Evolutionary conservation across 2,113 vertebrate species (phyloP).

Genomic region (Dissostichus mawsoni): DNA sequence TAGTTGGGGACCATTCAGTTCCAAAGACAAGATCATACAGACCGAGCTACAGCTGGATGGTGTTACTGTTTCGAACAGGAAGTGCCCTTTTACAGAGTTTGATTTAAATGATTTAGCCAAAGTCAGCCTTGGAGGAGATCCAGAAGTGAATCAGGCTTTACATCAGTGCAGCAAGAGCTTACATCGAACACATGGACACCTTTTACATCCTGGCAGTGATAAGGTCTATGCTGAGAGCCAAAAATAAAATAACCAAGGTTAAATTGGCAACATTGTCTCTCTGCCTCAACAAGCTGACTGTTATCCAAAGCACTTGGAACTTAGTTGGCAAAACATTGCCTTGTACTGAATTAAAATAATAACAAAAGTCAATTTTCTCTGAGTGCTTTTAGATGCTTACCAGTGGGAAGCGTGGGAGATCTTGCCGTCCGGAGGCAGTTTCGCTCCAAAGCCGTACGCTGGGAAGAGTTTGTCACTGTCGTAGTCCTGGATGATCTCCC

Average conservation of each 20-base stretch:
- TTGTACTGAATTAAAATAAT: slow-evolving; percentile 1
- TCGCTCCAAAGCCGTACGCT: slow-evolving; percentile 93
- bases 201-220: slow-evolving; percentile 13
- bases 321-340: background rate
- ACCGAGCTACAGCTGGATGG: too few species aligned
- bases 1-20: too few species aligned
- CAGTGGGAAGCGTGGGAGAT: slow-evolving; percentile 95
- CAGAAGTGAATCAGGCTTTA: background rate
- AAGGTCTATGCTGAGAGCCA: background rate
- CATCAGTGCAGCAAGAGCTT: background rate
- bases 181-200: slow-evolving; percentile 18
- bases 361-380: background rate
- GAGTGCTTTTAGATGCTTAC: slow-evolving; percentile 71
- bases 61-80: background rate
- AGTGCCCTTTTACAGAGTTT: background rate
- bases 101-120: slow-evolving; percentile 1
- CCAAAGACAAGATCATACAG: too few species aligned
- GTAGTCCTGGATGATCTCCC: slow-evolving; percentile 95
- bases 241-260: slow-evolving; percentile 5
- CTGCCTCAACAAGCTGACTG: background rate
- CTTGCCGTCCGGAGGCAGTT: slow-evolving; percentile 92
- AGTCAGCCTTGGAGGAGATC: slow-evolving; percentile 19
- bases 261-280: background rate
- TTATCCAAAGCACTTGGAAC: too few species aligned
- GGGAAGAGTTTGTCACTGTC: slow-evolving; percentile 96